Base-by-base conservation (phyloP, 2,888 invertebrate species). In the Drosophila mulleri region DNA sequence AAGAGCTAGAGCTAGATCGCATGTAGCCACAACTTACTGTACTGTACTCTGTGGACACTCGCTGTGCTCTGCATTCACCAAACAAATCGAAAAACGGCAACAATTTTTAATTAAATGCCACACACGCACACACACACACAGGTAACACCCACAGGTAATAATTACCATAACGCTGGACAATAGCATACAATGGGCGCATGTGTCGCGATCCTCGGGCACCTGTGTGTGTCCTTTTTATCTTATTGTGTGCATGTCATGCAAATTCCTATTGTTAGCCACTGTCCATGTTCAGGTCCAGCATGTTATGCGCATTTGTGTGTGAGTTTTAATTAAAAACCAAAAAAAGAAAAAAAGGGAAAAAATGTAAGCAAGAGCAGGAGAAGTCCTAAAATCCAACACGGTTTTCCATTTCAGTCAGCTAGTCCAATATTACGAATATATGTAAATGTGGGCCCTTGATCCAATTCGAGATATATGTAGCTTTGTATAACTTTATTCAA, bases 41-140 rank as follows among this genome's bases (percentile, higher is more conserved):
- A 23, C 58, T 47, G 58, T 18, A 47, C 37, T 53, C 45, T 23
- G 23, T 39, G 48, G 23, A 41, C 42, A 23, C 52, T n/a, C 37
- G 37, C 16, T 5, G 37, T 8, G 32, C 32, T 7, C 37, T 39
- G 37, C 37, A 32, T 32, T 32, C 32, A 37, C 37, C 5, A 37
- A 37, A 14, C 37, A 37, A 37, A 37, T 37, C 37, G 37, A 37
- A 53, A 41, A 67, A 47, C 32, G 37, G 47, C 45, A 50, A 54
- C 44, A 26, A 39, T 65, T 73, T 72, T 70, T 73, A 83, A 82
- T 83, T 69, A 58, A 82, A 81, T 84, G 79, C 84, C 87, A 87
- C 84, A 80, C 75, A 61, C 79, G 58, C 42, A 29, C 29, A 29
- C 7, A 29, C 26, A 69, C 42, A 72, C 73, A 66, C 67, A 73